Evolutionary conservation across 1,140 invertebrate genomes (phyloP).

Genomic region (Atta texana): DNA sequence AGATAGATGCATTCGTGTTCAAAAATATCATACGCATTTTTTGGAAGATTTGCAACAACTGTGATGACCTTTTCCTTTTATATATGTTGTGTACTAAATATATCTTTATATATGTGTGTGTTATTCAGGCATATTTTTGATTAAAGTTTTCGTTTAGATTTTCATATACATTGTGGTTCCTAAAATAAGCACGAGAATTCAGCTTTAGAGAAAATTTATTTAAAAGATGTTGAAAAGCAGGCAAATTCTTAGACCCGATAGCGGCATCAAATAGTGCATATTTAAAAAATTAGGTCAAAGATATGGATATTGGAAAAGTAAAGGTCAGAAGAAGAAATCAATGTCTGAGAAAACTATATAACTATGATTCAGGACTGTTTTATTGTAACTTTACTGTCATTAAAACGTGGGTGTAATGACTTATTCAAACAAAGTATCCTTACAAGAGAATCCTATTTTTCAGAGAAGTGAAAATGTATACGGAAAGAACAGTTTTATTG

Average conservation of each 20-base stretch:
- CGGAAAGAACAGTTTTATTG: too few species aligned
- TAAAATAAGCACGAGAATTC: not conserved
- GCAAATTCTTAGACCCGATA: not conserved
- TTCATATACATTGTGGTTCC: not conserved
- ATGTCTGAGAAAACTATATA: slow-evolving; percentile 19
- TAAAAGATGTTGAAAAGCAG: not conserved
- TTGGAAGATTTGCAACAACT: not conserved
- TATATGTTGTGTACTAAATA: not conserved
- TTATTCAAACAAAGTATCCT: slow-evolving; percentile 16
- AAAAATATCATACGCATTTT: too few species aligned
- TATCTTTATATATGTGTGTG: not conserved
- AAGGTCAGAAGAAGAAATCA: slow-evolving; percentile 31
- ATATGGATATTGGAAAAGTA: slow-evolving; percentile 14
- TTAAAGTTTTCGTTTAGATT: not conserved
- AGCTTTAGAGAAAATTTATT: not conserved
- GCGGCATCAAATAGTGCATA: not conserved
- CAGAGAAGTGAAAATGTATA: not conserved
- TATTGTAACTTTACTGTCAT: slow-evolving; percentile 34
- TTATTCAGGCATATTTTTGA: not conserved
- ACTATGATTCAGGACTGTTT: not conserved
- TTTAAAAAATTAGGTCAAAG: slow-evolving; percentile 20
- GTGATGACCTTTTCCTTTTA: not conserved
- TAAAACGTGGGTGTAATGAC: not conserved
- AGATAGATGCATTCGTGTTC: not conserved
- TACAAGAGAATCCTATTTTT: not conserved